A percentile compares a stretch with the other conserved stretches of the same genome.
These are phyloP conservation scores for Ranitomeya imitator DNA, from an alignment of 2,113 vertebrate species.

Conservation along the genomic window DNA sequence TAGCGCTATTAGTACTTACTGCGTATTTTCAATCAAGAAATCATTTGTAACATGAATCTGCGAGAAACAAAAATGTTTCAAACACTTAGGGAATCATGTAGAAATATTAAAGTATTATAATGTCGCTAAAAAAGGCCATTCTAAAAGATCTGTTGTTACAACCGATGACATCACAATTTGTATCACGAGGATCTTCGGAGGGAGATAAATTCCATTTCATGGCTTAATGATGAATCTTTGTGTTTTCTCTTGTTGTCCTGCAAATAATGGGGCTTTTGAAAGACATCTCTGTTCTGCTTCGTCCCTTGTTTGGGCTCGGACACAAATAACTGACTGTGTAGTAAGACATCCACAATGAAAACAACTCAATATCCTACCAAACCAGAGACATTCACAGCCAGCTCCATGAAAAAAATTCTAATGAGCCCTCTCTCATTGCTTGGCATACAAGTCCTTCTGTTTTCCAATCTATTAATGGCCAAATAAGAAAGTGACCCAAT, in stretches of 20 bases:
- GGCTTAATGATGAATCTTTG: constrained; percentile 36
- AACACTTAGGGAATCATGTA: not conserved
- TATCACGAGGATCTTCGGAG: constrained; percentile 1
- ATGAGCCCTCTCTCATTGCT: constrained; percentile 19
- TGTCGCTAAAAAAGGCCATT: not conserved
- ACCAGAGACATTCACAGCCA: constrained; percentile 42
- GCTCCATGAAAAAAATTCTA: constrained; percentile 42
- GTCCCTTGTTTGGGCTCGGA: constrained; percentile 13
- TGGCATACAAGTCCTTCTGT: not conserved
- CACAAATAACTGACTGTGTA: constrained; percentile 53
- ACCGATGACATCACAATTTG: constrained; percentile 24
- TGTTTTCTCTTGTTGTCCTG: constrained; percentile 38
- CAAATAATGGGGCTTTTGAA: constrained; percentile 47
- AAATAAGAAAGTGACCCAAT: not conserved
- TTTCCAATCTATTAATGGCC: not conserved
- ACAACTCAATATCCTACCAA: constrained; percentile 52
- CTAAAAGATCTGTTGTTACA: not conserved
- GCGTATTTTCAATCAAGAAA: too few species aligned
- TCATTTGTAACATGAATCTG: too few species aligned
- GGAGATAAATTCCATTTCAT: not conserved
- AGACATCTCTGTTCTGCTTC: constrained; percentile 27
- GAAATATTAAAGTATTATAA: not conserved
- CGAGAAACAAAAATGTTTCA: not conserved
- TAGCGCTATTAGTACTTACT: too few species aligned
- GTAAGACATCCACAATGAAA: constrained; percentile 40